These are phyloP conservation scores for Drosophila rellima DNA, from an alignment of 2,888 invertebrate genomes.

Conservation along the genomic window DNA sequence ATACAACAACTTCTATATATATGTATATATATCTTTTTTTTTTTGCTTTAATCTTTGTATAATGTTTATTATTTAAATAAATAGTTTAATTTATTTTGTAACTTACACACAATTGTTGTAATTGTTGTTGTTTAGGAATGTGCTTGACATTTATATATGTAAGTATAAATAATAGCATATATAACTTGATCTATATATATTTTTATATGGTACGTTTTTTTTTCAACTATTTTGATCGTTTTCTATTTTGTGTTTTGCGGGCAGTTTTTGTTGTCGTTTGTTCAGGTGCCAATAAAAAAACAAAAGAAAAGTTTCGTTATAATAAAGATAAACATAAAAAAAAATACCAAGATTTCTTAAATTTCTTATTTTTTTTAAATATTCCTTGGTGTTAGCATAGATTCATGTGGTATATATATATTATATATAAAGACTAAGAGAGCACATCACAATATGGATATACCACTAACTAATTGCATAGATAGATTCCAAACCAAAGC, in stretches of 20 bases:
- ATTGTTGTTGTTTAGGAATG: constrained; percentile 67
- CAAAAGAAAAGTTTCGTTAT: background rate
- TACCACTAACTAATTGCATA: constrained; percentile 62
- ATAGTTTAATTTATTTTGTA: constrained; percentile 78
- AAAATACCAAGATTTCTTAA: background rate
- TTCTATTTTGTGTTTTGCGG: constrained; percentile 31
- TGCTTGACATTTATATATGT: constrained; percentile 55
- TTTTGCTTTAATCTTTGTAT: constrained; percentile 47
- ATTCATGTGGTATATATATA: constrained; percentile 3
- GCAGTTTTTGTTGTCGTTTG: constrained; percentile 61
- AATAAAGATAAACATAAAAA: background rate
- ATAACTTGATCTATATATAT: constrained; percentile 20
- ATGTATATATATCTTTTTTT: constrained; percentile 26
- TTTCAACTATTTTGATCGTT: constrained; percentile 29
- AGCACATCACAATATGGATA: constrained; percentile 80
- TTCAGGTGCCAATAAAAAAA: constrained; percentile 34
- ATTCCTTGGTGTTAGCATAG: background rate
- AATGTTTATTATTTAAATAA: constrained; percentile 75
- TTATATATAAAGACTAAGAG: constrained; percentile 45
- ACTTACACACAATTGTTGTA: constrained; percentile 62
- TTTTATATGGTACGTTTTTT: constrained; percentile 11
- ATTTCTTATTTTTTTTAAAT: background rate
- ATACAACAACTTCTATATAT: background rate
- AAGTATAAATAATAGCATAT: constrained; percentile 38
- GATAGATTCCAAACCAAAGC: background rate